Evolutionary conservation across 2,888 invertebrate genomes (phyloP).

Genomic region (Pyrocoelia pectoralis): DNA sequence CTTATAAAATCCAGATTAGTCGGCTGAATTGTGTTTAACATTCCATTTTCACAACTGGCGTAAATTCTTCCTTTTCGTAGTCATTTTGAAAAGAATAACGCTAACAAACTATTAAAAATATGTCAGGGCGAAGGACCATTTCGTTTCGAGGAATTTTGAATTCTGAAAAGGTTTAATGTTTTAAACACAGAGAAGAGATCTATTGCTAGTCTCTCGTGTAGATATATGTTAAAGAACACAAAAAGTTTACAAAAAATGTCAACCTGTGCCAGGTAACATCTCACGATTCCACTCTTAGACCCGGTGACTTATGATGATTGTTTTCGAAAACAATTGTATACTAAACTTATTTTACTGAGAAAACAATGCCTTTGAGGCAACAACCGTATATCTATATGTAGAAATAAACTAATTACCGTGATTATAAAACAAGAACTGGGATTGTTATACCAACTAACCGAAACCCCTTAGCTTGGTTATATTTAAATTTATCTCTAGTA

Average conservation of each 20-base stretch:
- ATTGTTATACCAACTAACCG: conserved; percentile 7
- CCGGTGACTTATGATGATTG: conserved; percentile 58
- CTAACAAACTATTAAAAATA: too few relatives aligned
- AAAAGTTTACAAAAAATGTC: conserved; percentile 55
- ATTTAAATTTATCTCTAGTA: conserved; percentile 33
- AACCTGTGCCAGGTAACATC: conserved; percentile 50
- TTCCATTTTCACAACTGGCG: conserved; percentile 20
- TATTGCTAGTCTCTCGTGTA: conserved; percentile 53
- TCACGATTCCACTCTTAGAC: conserved; percentile 53
- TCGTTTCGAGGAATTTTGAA: conserved; percentile 59
- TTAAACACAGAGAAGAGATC: conserved; percentile 60
- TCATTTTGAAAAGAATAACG: too few relatives aligned
- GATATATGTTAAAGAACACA: conserved; percentile 53
- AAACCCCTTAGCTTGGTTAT: conserved; percentile 28
- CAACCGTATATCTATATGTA: conserved; percentile 8
- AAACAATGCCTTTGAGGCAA: conserved; percentile 21
- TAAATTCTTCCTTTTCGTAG: too few relatives aligned
- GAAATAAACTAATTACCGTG: conserved; percentile 31
- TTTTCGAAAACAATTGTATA: conserved; percentile 44
- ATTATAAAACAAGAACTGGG: conserved; percentile 21
- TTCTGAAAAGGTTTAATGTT: conserved; percentile 60
- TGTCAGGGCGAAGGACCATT: conserved; percentile 45
- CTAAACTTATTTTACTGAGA: conserved; percentile 31
- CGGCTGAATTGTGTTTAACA: conserved; percentile 40
- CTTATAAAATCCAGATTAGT: conserved; percentile 42